These are phyloP conservation scores for Neosilurus hyrtlii DNA, from an alignment of 2,797 vertebrate genomes.

Conservation along the genomic window DNA sequence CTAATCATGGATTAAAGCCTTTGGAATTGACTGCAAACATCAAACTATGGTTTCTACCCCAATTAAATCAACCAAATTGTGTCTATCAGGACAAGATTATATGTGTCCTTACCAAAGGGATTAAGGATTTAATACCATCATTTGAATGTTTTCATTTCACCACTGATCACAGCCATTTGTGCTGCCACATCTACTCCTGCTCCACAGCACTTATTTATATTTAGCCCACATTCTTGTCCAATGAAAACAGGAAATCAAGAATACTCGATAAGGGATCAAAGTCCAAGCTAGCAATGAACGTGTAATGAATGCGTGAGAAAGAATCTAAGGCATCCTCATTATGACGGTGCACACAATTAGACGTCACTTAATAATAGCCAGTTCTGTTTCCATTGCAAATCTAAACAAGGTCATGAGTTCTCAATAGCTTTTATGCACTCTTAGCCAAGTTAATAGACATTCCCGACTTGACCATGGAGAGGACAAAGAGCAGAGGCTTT, in stretches of 20 bases:
- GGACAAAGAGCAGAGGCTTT: constrained; percentile 55
- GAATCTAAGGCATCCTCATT: constrained; percentile 29
- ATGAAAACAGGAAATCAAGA: constrained; percentile 7
- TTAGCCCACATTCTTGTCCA: not conserved
- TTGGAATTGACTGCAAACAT: not conserved
- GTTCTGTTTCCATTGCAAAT: constrained; percentile 5
- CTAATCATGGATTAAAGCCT: constrained; percentile 14
- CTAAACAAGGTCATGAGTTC: constrained; percentile 34
- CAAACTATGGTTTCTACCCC: constrained; percentile 10
- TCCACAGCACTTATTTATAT: constrained; percentile 1
- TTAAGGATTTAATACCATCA: constrained; percentile 9
- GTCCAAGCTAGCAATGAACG: not conserved
- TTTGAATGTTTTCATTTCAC: constrained; percentile 7
- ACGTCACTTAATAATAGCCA: constrained; percentile 8
- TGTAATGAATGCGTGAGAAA: not conserved
- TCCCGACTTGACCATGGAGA: constrained; percentile 59
- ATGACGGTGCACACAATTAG: not conserved
- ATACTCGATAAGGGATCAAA: not conserved
- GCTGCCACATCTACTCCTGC: not conserved
- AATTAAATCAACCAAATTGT: constrained; percentile 12
- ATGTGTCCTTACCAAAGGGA: not conserved
- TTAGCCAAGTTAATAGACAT: constrained; percentile 54
- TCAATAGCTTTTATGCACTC: constrained; percentile 21
- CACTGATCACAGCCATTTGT: constrained; percentile 15
- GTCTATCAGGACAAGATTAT: constrained; percentile 5